Evolutionary conservation across 2,797 vertebrate genomes (phyloP).

Genomic region (Eleutherodactylus coqui): DNA sequence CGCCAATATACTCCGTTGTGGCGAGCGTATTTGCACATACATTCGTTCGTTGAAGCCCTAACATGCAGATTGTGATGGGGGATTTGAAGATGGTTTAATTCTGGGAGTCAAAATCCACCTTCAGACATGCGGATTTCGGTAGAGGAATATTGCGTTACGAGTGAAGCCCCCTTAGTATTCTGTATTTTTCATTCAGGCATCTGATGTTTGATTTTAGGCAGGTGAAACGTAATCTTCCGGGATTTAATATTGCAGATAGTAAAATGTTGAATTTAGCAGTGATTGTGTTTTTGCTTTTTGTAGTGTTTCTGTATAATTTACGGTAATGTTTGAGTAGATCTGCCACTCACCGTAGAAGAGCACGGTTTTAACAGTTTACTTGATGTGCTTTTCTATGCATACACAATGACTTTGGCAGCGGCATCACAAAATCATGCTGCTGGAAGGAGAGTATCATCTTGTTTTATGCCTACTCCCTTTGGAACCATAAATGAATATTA

Average conservation of each 20-base stretch:
- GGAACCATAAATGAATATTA: constrained; percentile 62
- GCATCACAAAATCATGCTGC: constrained; percentile 39
- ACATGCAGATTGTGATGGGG: too few relatives aligned
- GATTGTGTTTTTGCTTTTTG: neutral
- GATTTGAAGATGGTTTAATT: too few relatives aligned
- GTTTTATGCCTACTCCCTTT: constrained; percentile 56
- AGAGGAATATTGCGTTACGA: too few relatives aligned
- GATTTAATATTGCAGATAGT: neutral
- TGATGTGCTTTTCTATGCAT: constrained; percentile 48
- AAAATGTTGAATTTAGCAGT: neutral
- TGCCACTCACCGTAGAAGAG: constrained; percentile 14
- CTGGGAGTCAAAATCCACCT: too few relatives aligned
- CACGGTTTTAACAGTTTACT: constrained; percentile 45
- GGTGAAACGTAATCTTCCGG: neutral
- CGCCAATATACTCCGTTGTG: too few relatives aligned
- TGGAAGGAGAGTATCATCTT: constrained; percentile 49
- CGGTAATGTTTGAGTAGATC: constrained; percentile 19
- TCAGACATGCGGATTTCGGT: too few relatives aligned
- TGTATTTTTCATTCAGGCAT: neutral
- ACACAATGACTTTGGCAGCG: constrained; percentile 50
- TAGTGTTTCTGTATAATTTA: neutral
- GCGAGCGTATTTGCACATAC: too few relatives aligned
- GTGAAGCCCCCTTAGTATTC: neutral
- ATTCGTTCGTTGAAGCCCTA: too few relatives aligned
- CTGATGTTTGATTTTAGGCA: neutral